Conservation (phyloP, 2,888 invertebrate genomes). For the Drosophila gaucha region DNA sequence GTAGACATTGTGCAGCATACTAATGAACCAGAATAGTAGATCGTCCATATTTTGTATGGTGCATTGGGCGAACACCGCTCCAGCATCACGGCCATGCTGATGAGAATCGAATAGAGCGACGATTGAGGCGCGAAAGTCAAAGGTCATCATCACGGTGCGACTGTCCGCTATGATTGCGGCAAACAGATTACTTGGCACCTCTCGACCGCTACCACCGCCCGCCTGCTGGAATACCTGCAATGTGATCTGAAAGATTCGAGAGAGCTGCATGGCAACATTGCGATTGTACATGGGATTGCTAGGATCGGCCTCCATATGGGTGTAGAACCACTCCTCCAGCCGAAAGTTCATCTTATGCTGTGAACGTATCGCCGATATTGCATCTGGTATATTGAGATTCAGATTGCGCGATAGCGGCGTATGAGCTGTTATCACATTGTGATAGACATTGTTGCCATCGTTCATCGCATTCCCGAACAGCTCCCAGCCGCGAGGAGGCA, state of each 20-base stretch:
- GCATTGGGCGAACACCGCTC: slow-evolving; percentile 79
- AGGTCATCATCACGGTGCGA: slow-evolving; percentile 78
- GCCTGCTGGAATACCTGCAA: slow-evolving; percentile 71
- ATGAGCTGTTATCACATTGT: slow-evolving; percentile 82
- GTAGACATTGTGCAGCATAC: slow-evolving; percentile 77
- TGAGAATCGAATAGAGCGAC: slow-evolving; percentile 81
- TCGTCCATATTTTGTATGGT: slow-evolving; percentile 68
- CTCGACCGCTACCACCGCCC: slow-evolving; percentile 20
- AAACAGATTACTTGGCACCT: slow-evolving; percentile 63
- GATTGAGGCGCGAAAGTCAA: slow-evolving; percentile 74
- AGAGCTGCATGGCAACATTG: slow-evolving; percentile 71
- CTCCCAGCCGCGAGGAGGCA: slow-evolving; percentile 84
- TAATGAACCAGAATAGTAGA: slow-evolving; percentile 75
- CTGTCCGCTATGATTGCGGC: slow-evolving; percentile 81
- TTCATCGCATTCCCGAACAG: slow-evolving; percentile 86
- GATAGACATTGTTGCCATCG: slow-evolving; percentile 87
- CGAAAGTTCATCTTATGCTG: slow-evolving; percentile 76
- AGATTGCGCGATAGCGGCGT: slow-evolving; percentile 84
- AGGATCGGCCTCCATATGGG: slow-evolving; percentile 79
- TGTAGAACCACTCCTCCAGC: slow-evolving; percentile 82
- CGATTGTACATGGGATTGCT: slow-evolving; percentile 64
- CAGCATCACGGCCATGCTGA: slow-evolving; percentile 76
- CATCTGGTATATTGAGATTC: slow-evolving; percentile 86
- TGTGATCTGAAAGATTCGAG: slow-evolving; percentile 75
- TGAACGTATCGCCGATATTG: slow-evolving; percentile 84